A percentile compares a stretch with the other conserved stretches of the same genome.
Evolutionary conservation across 2,797 vertebrate genomes (phyloP).

Genomic region (Cygnus olor): DNA sequence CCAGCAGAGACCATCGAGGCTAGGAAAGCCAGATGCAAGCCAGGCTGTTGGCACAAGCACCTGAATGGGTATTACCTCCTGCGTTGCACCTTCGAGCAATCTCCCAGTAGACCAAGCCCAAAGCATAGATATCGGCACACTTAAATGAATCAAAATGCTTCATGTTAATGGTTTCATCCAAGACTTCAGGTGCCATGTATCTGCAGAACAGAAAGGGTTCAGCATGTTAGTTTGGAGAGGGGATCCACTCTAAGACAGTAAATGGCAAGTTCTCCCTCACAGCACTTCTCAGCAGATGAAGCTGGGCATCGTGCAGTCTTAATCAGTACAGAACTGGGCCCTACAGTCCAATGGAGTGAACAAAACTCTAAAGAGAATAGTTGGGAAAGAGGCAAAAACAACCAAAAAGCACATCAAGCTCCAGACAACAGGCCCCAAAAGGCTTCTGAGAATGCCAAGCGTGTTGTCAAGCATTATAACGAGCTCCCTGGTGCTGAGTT

Average conservation of each 20-base stretch:
- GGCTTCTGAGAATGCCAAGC: neutral
- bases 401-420: neutral
- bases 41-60: fast-evolving
- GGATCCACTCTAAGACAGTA: neutral
- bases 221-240: neutral
- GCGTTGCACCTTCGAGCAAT: conserved; percentile 93
- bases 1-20: fast-evolving
- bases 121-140: conserved; percentile 95
- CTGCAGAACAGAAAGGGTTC: conserved; percentile 72
- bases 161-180: conserved; percentile 99
- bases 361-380: neutral
- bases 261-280: neutral
- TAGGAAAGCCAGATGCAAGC: fast-evolving
- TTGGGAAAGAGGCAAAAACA: neutral
- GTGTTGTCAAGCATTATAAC: fast-evolving
- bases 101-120: conserved; percentile 98
- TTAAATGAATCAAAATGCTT: conserved; percentile 99
- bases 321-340: neutral
- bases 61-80: conserved; percentile 83
- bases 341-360: fast-evolving
- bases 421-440: neutral
- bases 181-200: conserved; percentile 98
- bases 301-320: neutral
- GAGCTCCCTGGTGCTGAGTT: neutral
- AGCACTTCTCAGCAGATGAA: neutral